These are phyloP conservation scores for Cyrtodaria siliqua DNA, from an alignment of 2,888 invertebrate species.

Conservation along the genomic window DNA sequence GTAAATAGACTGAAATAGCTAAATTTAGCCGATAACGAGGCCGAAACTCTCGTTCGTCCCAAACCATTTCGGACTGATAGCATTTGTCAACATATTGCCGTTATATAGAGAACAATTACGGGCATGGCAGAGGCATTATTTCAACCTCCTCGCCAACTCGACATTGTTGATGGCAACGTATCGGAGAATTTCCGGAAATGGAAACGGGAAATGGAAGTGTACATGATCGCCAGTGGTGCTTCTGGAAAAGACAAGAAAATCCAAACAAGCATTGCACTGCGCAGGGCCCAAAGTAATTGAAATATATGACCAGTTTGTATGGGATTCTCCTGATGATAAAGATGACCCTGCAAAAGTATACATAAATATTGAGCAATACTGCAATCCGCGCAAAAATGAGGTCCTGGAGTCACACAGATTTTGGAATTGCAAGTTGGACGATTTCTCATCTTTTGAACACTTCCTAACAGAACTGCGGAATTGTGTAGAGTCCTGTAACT, in stretches of 20 bases:
- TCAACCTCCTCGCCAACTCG: conserved; percentile 22
- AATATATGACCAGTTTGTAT: conserved; percentile 43
- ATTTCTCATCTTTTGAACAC: conserved; percentile 38
- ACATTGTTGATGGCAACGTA: conserved; percentile 31
- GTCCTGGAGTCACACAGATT: conserved; percentile 57
- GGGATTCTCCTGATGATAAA: conserved; percentile 29
- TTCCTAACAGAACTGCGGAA: conserved; percentile 51
- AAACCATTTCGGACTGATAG: too few relatives aligned
- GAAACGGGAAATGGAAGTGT: conserved; percentile 31
- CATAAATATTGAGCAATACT: conserved; percentile 50
- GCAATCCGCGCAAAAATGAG: conserved; percentile 53
- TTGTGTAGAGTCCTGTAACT: conserved; percentile 47
- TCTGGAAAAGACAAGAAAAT: conserved; percentile 13
- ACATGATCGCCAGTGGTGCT: conserved; percentile 30
- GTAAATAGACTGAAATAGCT: too few relatives aligned
- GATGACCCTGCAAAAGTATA: conserved; percentile 32
- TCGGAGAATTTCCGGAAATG: conserved; percentile 21
- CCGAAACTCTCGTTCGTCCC: too few relatives aligned
- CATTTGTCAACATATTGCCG: too few relatives aligned
- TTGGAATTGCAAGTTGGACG: conserved; percentile 32
- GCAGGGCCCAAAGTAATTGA: conserved; percentile 35
- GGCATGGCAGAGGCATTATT: conserved; percentile 30
- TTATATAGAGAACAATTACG: too few relatives aligned
- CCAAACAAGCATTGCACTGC: conserved; percentile 33
- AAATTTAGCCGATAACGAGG: too few relatives aligned